Evolutionary conservation across 2,797 vertebrate genomes (phyloP).

Genomic region (Myioborus miniatus): DNA sequence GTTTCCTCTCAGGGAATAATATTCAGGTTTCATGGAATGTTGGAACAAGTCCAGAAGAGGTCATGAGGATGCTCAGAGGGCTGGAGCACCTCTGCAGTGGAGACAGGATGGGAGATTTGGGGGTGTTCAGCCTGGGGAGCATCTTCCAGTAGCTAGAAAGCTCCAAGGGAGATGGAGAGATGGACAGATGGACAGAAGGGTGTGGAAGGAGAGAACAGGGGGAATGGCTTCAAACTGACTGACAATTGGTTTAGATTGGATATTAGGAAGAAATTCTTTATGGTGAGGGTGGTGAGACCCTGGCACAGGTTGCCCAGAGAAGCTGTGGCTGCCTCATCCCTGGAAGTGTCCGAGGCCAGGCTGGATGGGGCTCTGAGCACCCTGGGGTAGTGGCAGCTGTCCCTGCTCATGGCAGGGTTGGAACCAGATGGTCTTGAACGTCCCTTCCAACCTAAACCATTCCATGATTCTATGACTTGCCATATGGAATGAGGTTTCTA

Average conservation of each 20-base stretch:
- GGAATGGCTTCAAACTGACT: neutral
- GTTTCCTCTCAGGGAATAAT: neutral
- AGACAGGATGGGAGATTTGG: neutral
- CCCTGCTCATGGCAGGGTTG: neutral
- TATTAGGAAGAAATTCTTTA: neutral
- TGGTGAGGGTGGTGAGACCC: fast-evolving
- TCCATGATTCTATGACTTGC: neutral
- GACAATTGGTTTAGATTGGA: neutral
- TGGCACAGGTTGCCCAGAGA: fast-evolving
- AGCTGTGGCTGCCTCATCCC: neutral
- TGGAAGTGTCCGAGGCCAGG: neutral
- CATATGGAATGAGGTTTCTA: neutral
- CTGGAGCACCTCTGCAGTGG: neutral
- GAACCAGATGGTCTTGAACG: neutral
- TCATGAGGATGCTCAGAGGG: neutral
- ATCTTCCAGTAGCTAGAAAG: neutral
- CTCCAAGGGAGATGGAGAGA: neutral
- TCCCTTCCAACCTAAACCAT: neutral
- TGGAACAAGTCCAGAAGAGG: neutral
- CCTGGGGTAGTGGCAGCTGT: fast-evolving
- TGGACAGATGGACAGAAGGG: neutral
- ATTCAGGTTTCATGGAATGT: neutral
- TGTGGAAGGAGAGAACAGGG: neutral
- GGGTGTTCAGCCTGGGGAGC: neutral
- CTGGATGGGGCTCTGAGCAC: fast-evolving